Conservation (phyloP, 1,140 invertebrate genomes). For the Megalonaias nervosa region DNA sequence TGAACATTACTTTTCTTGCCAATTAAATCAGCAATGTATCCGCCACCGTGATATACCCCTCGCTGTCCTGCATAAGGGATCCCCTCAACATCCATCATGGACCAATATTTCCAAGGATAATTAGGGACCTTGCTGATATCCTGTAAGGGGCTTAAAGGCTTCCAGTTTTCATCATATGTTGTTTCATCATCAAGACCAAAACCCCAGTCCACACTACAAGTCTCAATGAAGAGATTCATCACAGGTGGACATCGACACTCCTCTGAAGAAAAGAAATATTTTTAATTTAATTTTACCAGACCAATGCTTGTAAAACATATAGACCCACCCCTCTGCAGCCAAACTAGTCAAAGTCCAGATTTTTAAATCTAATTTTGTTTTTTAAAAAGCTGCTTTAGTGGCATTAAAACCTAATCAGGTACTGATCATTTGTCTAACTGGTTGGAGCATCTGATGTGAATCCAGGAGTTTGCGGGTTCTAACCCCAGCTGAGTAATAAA, state of each 20-base stretch:
- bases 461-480: too few relatives aligned
- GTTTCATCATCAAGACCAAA: constrained; percentile 41
- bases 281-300: not conserved
- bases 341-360: not conserved
- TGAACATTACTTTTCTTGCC: constrained; percentile 60
- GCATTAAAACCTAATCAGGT: not conserved
- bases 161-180: constrained; percentile 51
- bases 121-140: constrained; percentile 16
- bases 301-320: not conserved
- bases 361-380: too few relatives aligned
- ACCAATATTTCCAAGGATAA: constrained; percentile 49
- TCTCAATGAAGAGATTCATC: constrained; percentile 29
- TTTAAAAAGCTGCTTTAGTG: not conserved
- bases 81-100: constrained; percentile 48
- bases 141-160: constrained; percentile 3
- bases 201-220: constrained; percentile 48
- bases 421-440: not conserved
- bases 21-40: constrained; percentile 72
- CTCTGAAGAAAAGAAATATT: constrained; percentile 32
- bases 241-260: constrained; percentile 26
- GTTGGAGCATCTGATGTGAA: too few relatives aligned
- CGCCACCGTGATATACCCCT: constrained; percentile 73
- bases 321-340: not conserved
- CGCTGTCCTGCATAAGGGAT: constrained; percentile 67
- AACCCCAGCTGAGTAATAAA: too few relatives aligned